Base-by-base conservation (phyloP, 2,797 vertebrate genomes). In the Clarias pachynema region DNA sequence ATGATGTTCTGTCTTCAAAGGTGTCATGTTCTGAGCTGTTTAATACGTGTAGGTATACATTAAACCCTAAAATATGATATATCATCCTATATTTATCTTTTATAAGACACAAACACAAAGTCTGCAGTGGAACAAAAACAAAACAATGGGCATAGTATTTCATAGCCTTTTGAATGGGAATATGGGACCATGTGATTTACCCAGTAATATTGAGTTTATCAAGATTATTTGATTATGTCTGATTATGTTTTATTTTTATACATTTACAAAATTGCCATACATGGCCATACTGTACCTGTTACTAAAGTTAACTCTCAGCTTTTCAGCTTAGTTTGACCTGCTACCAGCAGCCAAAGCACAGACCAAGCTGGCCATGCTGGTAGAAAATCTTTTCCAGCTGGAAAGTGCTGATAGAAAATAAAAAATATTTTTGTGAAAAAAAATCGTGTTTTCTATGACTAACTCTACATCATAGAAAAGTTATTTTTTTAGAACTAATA, bases 321-420 rank as follows among this genome's bases (percentile, higher is more conserved):
- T 26, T 53, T 53, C 70, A 26, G 5, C 40, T 73, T 74, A 74
- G 15, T 29, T 74, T 74, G 72, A 74, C 44, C n/a, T 74, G 44
- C 14, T 74, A 26, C 24, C 1, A 53, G 44, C 15, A 53, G 44
- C 44, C 44, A 56, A 56, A 74, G 72, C 44, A 20, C 44, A 74
- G 44, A 44, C 40, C 24, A 14, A 29, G 24, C 15, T 26, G 24
- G 24, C n/a, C 44, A 74, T 20, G 44, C 44, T 20, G 49, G 44
- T 53, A 4, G 2, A 56, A 44, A 53, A 53, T 18, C 40, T 74
- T 53, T 56, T 15, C 44, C n/a, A 29, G 16, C 29, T 74, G 15
- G 15, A 29, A 56, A 74, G n/a, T 56, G n/a, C n/a, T 24, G 53
- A 14, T 77, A 31, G 18, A 77, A 77, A 14, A 57, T 16, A 4